Evolutionary conservation across 2,113 vertebrate species (phyloP).

Genomic region (Engraulis encrasicolus): DNA sequence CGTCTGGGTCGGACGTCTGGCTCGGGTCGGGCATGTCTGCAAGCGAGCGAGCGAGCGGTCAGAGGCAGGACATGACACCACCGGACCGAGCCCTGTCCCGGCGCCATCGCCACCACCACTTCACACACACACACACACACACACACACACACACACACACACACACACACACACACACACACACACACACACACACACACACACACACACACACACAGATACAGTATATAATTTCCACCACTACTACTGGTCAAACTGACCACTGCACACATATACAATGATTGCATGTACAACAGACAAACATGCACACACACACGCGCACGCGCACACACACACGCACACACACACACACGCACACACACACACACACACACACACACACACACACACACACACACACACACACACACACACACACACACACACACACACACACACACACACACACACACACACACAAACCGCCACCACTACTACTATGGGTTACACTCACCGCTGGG

Average conservation of each 20-base stretch:
- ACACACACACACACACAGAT: too few relatives aligned
- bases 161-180: not conserved
- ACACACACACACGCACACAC: not conserved
- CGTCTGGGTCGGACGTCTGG: too few relatives aligned
- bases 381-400: not conserved
- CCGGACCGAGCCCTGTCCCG: slow-evolving; percentile 54
- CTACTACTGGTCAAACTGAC: too few relatives aligned
- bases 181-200: not conserved
- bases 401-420: not conserved
- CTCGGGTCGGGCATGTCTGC: slow-evolving; percentile 35
- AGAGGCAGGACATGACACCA: not conserved
- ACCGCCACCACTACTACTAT: not conserved
- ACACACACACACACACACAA: not conserved
- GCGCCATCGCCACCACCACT: slow-evolving; percentile 65
- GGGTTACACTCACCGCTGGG: too few relatives aligned
- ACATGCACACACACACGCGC: not conserved
- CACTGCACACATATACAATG: too few relatives aligned
- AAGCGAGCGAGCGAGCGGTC: not conserved
- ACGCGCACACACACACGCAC: not conserved
- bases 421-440: not conserved
- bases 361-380: not conserved
- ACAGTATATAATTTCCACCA: too few relatives aligned
- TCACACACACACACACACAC: not conserved
- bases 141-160: not conserved
- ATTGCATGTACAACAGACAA: too few relatives aligned